A percentile compares a stretch with the other conserved stretches of the same genome.
These are phyloP conservation scores for Ciconia nigra DNA, from an alignment of 2,797 vertebrate species.

Conservation along the genomic window DNA sequence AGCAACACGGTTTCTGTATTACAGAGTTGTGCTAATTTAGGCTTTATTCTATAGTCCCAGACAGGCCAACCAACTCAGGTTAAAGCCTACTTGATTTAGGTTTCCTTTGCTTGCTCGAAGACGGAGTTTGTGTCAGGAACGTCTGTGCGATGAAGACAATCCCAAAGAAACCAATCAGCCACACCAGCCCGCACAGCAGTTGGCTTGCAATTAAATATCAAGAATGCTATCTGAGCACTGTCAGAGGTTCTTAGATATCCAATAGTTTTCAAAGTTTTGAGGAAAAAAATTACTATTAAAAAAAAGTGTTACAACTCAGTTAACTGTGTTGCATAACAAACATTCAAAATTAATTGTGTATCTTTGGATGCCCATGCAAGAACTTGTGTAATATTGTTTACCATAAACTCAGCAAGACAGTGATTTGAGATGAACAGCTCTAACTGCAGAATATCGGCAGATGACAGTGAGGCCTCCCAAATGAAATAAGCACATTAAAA, in stretches of 20 bases:
- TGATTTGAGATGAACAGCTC: not conserved
- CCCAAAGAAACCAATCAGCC: not conserved
- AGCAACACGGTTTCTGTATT: accelerated
- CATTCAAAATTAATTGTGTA: not conserved
- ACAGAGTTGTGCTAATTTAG: not conserved
- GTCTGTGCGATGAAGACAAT: not conserved
- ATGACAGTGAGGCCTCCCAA: not conserved
- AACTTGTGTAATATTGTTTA: not conserved
- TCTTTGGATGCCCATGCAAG: not conserved
- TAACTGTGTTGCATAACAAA: not conserved
- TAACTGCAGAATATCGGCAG: not conserved
- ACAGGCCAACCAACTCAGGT: not conserved
- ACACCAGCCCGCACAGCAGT: not conserved
- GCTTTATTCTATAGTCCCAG: not conserved
- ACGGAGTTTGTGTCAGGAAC: not conserved
- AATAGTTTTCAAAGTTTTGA: not conserved
- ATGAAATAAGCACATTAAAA: not conserved
- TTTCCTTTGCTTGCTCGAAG: not conserved
- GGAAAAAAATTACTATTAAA: not conserved
- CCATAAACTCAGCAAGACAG: not conserved
- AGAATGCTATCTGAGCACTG: not conserved
- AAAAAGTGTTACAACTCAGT: not conserved
- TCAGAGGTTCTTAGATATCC: not conserved
- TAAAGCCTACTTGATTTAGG: not conserved
- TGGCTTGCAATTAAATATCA: not conserved